Conservation (phyloP, 2,888 invertebrate genomes). For the Gymnoscelis rufifasciata region DNA sequence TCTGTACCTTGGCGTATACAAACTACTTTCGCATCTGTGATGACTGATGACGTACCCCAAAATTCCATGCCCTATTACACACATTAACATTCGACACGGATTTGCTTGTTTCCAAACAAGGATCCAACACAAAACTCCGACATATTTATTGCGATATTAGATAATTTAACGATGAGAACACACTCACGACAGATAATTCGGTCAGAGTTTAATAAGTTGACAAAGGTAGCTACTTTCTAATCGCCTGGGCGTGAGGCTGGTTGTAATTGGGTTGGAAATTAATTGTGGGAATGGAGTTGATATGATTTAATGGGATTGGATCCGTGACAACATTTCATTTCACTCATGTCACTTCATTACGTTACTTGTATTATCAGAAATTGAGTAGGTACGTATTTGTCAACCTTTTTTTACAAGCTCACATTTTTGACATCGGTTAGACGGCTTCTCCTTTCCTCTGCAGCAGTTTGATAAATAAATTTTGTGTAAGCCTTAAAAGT, state of each 20-base stretch:
- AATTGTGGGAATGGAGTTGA: slow-evolving; percentile 66
- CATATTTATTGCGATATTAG: slow-evolving; percentile 74
- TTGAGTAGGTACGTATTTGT: too few relatives aligned
- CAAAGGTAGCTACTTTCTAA: slow-evolving; percentile 69
- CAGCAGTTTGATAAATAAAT: too few relatives aligned
- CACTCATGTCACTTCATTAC: neutral
- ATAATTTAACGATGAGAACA: slow-evolving; percentile 76
- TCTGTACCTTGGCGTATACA: neutral
- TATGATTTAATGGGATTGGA: slow-evolving; percentile 11
- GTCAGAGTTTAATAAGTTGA: slow-evolving; percentile 76
- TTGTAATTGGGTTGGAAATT: slow-evolving; percentile 55
- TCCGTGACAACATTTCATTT: slow-evolving; percentile 18
- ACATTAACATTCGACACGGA: slow-evolving; percentile 66
- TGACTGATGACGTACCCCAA: slow-evolving; percentile 33
- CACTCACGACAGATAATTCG: slow-evolving; percentile 55
- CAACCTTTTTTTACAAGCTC: too few relatives aligned
- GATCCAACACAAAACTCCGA: slow-evolving; percentile 42
- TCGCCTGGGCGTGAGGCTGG: slow-evolving; percentile 61
- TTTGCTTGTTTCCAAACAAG: slow-evolving; percentile 70
- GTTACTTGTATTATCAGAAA: neutral
- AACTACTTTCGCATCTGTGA: slow-evolving; percentile 4
- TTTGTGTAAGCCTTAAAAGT: too few relatives aligned
- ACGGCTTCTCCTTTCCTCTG: too few relatives aligned
- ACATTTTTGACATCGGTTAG: too few relatives aligned
- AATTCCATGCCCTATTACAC: slow-evolving; percentile 59